phyloP scores from a whole-genome alignment of 2,113 vertebrate genomes.

The Jaculus jaculus region DNA sequence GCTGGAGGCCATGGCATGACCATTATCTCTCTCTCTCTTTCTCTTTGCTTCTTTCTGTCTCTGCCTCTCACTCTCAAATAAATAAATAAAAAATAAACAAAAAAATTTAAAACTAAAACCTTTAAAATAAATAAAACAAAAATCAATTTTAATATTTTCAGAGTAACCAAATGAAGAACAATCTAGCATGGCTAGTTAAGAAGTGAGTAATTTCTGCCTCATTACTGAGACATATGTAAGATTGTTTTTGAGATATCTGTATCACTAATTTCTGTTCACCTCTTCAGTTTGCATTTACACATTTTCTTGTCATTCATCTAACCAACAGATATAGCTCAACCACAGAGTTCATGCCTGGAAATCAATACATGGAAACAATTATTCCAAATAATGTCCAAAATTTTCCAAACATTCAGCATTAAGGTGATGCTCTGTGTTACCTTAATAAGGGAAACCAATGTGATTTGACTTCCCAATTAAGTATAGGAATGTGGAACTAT shows the following conservation, averaged over 20 bases:
- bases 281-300: background rate
- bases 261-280: background rate
- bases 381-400: too few relatives aligned
- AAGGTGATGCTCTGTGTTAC: background rate
- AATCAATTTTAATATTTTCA: background rate
- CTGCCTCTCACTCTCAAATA: too few relatives aligned
- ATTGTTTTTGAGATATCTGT: background rate
- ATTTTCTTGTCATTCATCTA: background rate
- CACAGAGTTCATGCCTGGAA: background rate
- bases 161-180: background rate
- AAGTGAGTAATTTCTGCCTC: background rate
- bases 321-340: background rate
- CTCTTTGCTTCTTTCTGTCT: too few relatives aligned
- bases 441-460: slow-evolving; percentile 37
- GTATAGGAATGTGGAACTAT: background rate
- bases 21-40: too few relatives aligned
- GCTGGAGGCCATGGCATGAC: too few relatives aligned
- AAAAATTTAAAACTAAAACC: too few relatives aligned
- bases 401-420: background rate
- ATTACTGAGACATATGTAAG: too few relatives aligned
- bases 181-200: background rate
- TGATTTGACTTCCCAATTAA: slow-evolving; percentile 53
- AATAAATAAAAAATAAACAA: too few relatives aligned
- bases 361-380: slow-evolving; percentile 13
- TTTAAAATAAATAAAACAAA: too few relatives aligned